Evolutionary conservation across 2,113 vertebrate genomes (phyloP).

Genomic region (Heteronetta atricapilla): DNA sequence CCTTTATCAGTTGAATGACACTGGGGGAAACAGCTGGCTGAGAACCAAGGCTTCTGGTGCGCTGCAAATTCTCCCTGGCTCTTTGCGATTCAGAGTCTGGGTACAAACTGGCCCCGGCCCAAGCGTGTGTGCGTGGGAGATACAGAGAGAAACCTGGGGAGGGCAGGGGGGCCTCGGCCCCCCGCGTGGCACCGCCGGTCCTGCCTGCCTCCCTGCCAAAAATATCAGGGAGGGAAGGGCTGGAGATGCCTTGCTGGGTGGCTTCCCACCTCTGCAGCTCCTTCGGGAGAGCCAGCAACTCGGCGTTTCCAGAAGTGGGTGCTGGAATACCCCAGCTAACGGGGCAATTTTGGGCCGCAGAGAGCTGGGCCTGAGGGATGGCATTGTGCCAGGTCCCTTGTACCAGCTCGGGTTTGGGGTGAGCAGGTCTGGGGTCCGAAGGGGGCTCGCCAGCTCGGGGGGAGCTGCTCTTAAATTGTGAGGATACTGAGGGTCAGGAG

Average conservation of each 20-base stretch:
- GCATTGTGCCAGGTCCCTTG: too few species aligned
- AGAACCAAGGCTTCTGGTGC: conserved; percentile 38
- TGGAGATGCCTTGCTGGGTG: rapidly evolving
- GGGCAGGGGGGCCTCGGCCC: background rate
- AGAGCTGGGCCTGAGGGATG: too few species aligned
- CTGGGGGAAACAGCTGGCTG: conserved; percentile 44
- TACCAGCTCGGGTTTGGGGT: too few species aligned
- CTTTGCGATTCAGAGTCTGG: conserved; percentile 21
- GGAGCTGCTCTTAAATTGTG: background rate
- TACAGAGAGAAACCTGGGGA: conserved; percentile 2
- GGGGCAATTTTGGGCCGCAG: background rate
- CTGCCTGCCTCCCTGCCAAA: background rate
- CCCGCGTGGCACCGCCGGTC: rapidly evolving
- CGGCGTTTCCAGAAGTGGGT: rapidly evolving
- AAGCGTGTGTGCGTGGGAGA: conserved; percentile 2
- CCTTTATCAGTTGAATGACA: conserved; percentile 56
- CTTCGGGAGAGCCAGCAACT: background rate
- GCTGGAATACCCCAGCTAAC: background rate
- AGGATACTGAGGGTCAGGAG: background rate
- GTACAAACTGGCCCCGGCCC: conserved; percentile 32
- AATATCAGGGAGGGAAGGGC: background rate
- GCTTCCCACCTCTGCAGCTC: background rate
- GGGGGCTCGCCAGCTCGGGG: background rate
- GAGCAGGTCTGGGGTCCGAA: too few species aligned
- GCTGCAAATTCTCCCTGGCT: conserved; percentile 36